These are phyloP conservation scores for Yponomeuta sedellus DNA, from an alignment of 2,888 invertebrate species.

Conservation along the genomic window DNA sequence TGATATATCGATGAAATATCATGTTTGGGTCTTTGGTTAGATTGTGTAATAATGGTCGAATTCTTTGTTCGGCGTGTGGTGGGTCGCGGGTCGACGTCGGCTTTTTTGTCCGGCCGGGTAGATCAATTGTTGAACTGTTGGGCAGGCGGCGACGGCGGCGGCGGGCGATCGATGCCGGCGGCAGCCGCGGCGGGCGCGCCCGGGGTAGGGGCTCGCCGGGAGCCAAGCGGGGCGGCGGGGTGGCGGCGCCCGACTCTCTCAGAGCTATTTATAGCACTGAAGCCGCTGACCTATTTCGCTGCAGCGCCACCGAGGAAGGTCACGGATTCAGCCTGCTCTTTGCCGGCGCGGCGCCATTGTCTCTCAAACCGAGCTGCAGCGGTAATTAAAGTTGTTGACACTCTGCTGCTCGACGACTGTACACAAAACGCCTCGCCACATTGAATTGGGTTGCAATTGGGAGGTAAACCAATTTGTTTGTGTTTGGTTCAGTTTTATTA, in stretches of 20 bases:
- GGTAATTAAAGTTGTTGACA: conserved; percentile 74
- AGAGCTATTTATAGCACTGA: conserved; percentile 75
- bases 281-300: conserved; percentile 76
- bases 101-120: neutral
- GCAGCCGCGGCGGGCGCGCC: conserved; percentile 34
- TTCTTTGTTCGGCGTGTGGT: neutral
- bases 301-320: conserved; percentile 72
- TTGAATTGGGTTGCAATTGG: conserved; percentile 2
- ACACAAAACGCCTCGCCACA: neutral
- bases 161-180: conserved; percentile 39
- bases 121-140: conserved; percentile 38
- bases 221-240: conserved; percentile 44
- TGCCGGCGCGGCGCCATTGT: conserved; percentile 70
- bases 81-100: neutral
- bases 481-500: neutral
- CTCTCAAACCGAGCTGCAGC: conserved; percentile 66
- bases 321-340: conserved; percentile 70
- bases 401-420: conserved; percentile 38
- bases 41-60: conserved; percentile 1
- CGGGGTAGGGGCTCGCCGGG: conserved; percentile 20
- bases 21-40: conserved; percentile 5
- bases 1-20: conserved; percentile 7
- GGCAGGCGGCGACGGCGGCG: conserved; percentile 28
- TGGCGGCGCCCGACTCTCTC: conserved; percentile 71
- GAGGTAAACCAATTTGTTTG: neutral